Conservation (phyloP, 2,888 invertebrate species). For the Ctena decussata region DNA sequence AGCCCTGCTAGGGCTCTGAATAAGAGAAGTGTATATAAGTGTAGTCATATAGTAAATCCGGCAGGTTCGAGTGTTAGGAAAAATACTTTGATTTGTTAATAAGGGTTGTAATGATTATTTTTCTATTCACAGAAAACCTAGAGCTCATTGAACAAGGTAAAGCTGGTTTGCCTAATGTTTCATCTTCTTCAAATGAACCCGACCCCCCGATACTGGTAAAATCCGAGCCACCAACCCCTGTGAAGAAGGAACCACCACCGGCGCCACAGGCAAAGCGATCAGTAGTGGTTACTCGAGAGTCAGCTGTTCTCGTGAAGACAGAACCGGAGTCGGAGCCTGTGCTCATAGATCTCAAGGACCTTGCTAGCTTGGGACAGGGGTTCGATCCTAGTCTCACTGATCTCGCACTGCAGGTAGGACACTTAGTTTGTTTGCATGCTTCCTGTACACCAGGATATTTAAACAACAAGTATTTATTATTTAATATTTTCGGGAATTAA, state of each 20-base stretch:
- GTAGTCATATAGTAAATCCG: too few relatives aligned
- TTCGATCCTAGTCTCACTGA: constrained; percentile 76
- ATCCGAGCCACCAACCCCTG: constrained; percentile 34
- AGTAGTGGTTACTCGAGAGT: constrained; percentile 34
- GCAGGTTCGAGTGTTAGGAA: too few relatives aligned
- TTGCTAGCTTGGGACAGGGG: constrained; percentile 53
- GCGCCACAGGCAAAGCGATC: not conserved
- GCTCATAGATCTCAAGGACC: constrained; percentile 43
- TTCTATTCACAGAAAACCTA: constrained; percentile 79
- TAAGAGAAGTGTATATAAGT: too few relatives aligned
- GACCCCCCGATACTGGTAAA: constrained; percentile 34
- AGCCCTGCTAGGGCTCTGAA: too few relatives aligned
- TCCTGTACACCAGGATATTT: too few relatives aligned
- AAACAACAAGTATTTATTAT: too few relatives aligned
- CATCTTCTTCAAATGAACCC: constrained; percentile 47
- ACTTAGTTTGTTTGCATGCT: not conserved
- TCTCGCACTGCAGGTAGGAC: constrained; percentile 77
- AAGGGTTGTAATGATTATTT: too few relatives aligned
- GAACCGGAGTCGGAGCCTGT: constrained; percentile 55
- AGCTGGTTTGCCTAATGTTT: constrained; percentile 67
- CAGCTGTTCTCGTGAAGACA: constrained; percentile 46
- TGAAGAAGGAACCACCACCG: constrained; percentile 21
- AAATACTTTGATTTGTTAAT: too few relatives aligned
- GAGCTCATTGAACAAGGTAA: constrained; percentile 84
- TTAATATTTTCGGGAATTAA: too few relatives aligned